These are phyloP conservation scores for Drosophila kanekoi DNA, from an alignment of 2,888 invertebrate genomes.

Conservation along the genomic window DNA sequence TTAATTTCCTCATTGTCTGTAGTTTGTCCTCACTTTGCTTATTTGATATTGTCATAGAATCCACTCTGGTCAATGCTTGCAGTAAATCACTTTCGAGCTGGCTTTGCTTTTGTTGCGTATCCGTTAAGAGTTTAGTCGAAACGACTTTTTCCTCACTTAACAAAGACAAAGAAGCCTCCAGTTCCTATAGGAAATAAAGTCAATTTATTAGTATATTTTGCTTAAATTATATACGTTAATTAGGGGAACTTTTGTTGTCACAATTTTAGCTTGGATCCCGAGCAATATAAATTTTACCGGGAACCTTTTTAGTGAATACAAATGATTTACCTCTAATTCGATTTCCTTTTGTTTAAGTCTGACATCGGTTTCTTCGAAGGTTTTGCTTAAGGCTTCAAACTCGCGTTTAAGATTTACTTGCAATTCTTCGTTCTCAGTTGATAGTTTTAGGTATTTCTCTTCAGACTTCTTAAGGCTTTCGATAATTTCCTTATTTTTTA, in stretches of 20 bases:
- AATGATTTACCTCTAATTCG: slow-evolving; percentile 40
- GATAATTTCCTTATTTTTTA: slow-evolving; percentile 34
- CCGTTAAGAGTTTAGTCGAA: slow-evolving; percentile 15
- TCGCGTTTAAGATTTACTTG: slow-evolving; percentile 33
- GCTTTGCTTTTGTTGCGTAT: slow-evolving; percentile 28
- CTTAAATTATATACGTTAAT: no score
- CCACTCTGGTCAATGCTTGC: slow-evolving; percentile 27
- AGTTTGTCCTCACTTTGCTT: slow-evolving; percentile 39
- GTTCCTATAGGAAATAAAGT: slow-evolving; percentile 7
- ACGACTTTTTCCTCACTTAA: slow-evolving; percentile 34
- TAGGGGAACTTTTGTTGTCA: no score
- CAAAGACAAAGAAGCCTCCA: slow-evolving; percentile 20
- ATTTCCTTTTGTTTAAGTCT: slow-evolving; percentile 48
- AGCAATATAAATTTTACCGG: no score
- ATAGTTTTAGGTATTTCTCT: slow-evolving; percentile 41
- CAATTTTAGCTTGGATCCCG: no score
- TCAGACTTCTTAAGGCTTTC: slow-evolving; percentile 40
- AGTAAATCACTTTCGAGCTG: slow-evolving; percentile 36
- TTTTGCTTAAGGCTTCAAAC: slow-evolving; percentile 14
- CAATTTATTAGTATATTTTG: no score
- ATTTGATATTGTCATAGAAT: slow-evolving; percentile 35
- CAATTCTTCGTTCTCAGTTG: slow-evolving; percentile 38
- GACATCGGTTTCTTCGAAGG: slow-evolving; percentile 29
- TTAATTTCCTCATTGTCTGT: slow-evolving; percentile 39
- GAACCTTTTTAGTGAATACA: no score